Evolutionary conservation across 2,113 vertebrate genomes (phyloP), one percentile per base, ranked within the genome.

Genomic region (Danionella cerebrum): DNA sequence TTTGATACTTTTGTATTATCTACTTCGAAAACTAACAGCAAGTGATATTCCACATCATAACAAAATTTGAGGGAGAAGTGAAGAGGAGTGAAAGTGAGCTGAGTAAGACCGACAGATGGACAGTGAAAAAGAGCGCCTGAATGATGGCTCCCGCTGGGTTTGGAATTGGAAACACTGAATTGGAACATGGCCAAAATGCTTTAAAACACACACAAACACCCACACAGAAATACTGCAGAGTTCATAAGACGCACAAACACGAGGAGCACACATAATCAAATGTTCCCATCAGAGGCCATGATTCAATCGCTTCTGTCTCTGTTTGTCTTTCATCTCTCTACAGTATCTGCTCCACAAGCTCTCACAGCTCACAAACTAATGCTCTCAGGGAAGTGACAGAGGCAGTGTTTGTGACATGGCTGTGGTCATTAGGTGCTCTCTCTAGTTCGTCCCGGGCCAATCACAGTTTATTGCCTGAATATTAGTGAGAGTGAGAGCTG

Each of bases 401-500:
- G 59, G 18, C n/a, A n/a, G n/a, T n/a, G n/a, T 63, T 48, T 48
- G 29, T 7, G 3, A 9, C 8, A 13, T 51, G 54, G 31, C 24
- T 31, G 21, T 48, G 68, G 36, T 66, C 63, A 58, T 73, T 67
- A 50, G 12, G 9, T 19, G 12, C n/a, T 35, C 18, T 72, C 69
- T 62, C 68, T 64, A 71, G 69, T 74, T 76, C 77, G 84, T 78
- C 27, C 72, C 63, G 70, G 69, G 70, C 68, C 70, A 73, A 65
- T 65, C 71, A 82, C 58, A 36, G 52, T 67, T 52, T 64, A 66
- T 70, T 74, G 44, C 70, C 79, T 83, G 74, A 79, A 78, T 84
- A 77, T 59, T 62, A 53, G 19, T 62, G 58, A 51, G 51, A 38
- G 29, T 58, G 64, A 70, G 58, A 73, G 63, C 9, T 55, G 31